These are phyloP conservation scores for Paramuricea clavata DNA, from an alignment of 92 coral and sea anemone species.

Conservation along the genomic window DNA sequence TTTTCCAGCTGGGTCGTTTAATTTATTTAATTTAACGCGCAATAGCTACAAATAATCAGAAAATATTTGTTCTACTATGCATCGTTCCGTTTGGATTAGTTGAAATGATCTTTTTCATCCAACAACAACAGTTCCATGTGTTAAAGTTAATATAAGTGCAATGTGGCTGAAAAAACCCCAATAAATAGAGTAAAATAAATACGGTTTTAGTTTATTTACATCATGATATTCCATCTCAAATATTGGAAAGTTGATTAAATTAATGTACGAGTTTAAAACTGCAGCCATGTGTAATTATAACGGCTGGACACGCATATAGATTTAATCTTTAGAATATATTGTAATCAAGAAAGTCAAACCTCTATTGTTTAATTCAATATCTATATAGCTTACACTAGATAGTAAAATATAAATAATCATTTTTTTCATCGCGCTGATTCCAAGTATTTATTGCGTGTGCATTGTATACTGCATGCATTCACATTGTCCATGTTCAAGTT, in stretches of 20 bases:
- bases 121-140: too few species aligned
- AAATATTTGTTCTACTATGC: too few species aligned
- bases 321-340: not conserved
- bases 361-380: too few species aligned
- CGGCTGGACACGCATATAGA: not conserved
- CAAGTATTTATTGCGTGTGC: not conserved
- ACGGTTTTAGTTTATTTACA: too few species aligned
- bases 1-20: conserved; percentile 1
- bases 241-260: not conserved
- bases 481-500: not conserved
- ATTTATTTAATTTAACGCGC: not conserved
- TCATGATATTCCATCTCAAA: not conserved
- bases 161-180: not conserved
- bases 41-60: not conserved
- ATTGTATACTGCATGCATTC: too few species aligned
- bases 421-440: too few species aligned
- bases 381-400: too few species aligned
- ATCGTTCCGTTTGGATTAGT: too few species aligned
- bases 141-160: not conserved
- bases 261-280: not conserved
- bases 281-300: not conserved
- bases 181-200: too few species aligned
- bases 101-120: too few species aligned
- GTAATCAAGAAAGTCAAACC: not conserved
- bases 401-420: too few species aligned